A percentile compares a stretch with the other conserved stretches of the same genome.
Evolutionary conservation across 2,797 vertebrate genomes (phyloP).

Genomic region (Falco biarmicus): DNA sequence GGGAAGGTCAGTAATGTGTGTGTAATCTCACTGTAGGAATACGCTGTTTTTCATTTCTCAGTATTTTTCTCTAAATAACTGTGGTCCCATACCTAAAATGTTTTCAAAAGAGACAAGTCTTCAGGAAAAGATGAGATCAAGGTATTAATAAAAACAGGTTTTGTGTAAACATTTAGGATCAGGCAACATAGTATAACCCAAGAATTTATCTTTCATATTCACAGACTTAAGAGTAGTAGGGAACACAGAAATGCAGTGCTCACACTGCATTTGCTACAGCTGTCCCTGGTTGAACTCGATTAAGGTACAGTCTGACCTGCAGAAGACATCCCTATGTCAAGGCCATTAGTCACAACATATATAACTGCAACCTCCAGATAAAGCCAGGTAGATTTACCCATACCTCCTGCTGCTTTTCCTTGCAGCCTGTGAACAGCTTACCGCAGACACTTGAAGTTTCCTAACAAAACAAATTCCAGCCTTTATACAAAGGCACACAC

Average conservation of each 20-base stretch:
- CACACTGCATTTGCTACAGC: background rate
- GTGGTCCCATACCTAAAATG: background rate
- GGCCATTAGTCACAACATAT: background rate
- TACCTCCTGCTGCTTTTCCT: background rate
- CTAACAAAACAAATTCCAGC: background rate
- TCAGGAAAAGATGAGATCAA: background rate
- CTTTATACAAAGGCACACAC: background rate
- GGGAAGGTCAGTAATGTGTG: background rate
- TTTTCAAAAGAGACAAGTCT: background rate
- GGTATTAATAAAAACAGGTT: background rate
- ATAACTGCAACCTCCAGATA: background rate
- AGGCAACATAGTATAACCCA: background rate
- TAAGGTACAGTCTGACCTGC: background rate
- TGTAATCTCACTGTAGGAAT: background rate
- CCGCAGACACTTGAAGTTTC: background rate
- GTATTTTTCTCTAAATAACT: background rate
- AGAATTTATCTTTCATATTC: background rate
- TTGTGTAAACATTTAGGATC: background rate
- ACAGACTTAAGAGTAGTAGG: background rate
- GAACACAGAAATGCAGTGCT: background rate
- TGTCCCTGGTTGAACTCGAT: background rate
- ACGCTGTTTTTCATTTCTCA: background rate
- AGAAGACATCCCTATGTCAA: background rate
- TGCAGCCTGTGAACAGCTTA: background rate
- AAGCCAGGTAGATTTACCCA: background rate